phyloP scores from a whole-genome alignment of 1,140 invertebrate genomes.

The Drosophila nebulosa region DNA sequence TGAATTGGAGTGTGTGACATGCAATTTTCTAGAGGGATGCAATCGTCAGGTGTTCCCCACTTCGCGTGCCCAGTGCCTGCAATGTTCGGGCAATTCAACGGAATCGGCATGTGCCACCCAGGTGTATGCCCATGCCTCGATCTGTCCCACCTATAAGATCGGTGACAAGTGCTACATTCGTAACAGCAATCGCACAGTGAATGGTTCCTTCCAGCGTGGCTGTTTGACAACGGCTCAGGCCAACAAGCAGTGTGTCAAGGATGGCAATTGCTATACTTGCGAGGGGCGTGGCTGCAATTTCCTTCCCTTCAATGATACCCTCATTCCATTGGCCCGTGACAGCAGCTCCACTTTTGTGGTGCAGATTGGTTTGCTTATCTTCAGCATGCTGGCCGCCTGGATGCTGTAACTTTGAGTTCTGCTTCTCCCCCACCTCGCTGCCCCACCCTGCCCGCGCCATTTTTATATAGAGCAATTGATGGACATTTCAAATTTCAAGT shows the following conservation, averaged over 20 bases:
- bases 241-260: constrained; percentile 65
- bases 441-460: too few relatives aligned
- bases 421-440: background rate
- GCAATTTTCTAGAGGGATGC: constrained; percentile 61
- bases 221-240: constrained; percentile 58
- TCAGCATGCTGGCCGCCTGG: constrained; percentile 22
- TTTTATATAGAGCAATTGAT: background rate
- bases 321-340: constrained; percentile 70
- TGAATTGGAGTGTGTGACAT: constrained; percentile 65
- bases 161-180: constrained; percentile 75
- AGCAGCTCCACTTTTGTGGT: constrained; percentile 24
- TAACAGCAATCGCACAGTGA: constrained; percentile 45
- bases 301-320: constrained; percentile 35
- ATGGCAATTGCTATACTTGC: constrained; percentile 61
- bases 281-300: constrained; percentile 69
- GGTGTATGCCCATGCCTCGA: constrained; percentile 30
- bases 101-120: constrained; percentile 55
- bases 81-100: constrained; percentile 60
- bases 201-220: constrained; percentile 68
- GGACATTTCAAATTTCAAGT: background rate
- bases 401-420: constrained; percentile 21
- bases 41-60: constrained; percentile 67
- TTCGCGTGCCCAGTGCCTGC: constrained; percentile 58
- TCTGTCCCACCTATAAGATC: constrained; percentile 64
- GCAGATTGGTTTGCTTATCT: constrained; percentile 39